Percentiles rank a stretch among this genome's conserved stretches.
These are phyloP conservation scores for Cyrtorhinus lividipennis DNA, from an alignment of 1,140 invertebrate species.

Conservation along the genomic window DNA sequence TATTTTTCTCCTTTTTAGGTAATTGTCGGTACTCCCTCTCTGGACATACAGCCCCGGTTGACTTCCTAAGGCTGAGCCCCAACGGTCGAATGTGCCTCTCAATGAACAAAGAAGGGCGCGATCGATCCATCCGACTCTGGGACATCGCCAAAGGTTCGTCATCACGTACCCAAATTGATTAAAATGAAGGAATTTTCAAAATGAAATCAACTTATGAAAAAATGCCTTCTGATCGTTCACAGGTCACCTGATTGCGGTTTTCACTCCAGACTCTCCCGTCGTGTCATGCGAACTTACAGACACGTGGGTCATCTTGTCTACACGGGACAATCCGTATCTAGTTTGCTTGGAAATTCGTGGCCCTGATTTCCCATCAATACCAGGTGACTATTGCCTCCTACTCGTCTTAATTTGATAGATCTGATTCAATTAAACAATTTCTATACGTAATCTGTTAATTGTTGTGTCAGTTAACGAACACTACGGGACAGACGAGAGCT, in stretches of 20 bases:
- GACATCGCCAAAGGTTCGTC: slow-evolving; percentile 52
- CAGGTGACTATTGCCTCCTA: no score
- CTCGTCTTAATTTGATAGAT: no score
- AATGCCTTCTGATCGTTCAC: no score
- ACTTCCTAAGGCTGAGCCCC: slow-evolving; percentile 52
- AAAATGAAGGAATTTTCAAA: no score
- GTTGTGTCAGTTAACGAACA: no score
- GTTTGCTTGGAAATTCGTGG: not conserved
- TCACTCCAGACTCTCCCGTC: not conserved
- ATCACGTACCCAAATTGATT: no score
- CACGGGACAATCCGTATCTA: not conserved
- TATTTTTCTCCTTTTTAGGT: slow-evolving; percentile 33
- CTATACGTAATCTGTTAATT: no score
- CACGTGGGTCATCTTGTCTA: not conserved
- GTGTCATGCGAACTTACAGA: not conserved
- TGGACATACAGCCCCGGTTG: slow-evolving; percentile 60
- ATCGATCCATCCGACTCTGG: slow-evolving; percentile 62
- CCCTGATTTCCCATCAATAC: not conserved
- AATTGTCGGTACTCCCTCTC: slow-evolving; percentile 53
- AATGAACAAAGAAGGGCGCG: slow-evolving; percentile 48
- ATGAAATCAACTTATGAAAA: no score
- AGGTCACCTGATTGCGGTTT: not conserved
- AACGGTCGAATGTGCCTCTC: slow-evolving; percentile 52
- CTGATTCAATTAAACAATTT: no score
- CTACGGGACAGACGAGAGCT: no score